These are phyloP conservation scores for Paratilapia polleni DNA, from an alignment of 2,113 vertebrate genomes.

Conservation along the genomic window DNA sequence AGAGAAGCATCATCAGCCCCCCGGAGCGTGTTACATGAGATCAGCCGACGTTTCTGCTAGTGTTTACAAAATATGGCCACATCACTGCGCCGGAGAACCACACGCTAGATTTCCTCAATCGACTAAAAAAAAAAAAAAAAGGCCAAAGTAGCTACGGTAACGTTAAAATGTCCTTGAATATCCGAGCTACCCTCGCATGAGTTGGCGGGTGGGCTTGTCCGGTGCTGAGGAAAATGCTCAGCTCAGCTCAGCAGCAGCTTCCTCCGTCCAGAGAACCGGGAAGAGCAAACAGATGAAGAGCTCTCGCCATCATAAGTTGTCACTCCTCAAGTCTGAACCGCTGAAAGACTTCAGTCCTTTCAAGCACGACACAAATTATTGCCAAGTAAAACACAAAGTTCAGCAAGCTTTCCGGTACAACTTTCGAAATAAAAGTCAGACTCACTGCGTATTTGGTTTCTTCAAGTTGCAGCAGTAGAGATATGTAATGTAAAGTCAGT, in stretches of 20 bases:
- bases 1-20: conserved; percentile 45
- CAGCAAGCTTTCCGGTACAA: neutral
- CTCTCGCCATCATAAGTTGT: conserved; percentile 63
- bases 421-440: conserved; percentile 49
- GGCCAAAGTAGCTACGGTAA: conserved; percentile 62
- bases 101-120: conserved; percentile 55
- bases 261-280: conserved; percentile 20
- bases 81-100: conserved; percentile 30
- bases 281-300: conserved; percentile 1
- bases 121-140: conserved; percentile 24
- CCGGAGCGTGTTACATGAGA: neutral
- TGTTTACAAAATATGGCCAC: conserved; percentile 62
- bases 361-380: conserved; percentile 38
- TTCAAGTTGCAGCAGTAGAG: neutral
- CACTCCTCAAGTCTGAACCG: conserved; percentile 56
- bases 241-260: conserved; percentile 11
- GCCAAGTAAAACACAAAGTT: neutral
- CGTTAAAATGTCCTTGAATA: conserved; percentile 74
- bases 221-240: neutral
- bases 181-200: conserved; percentile 18
- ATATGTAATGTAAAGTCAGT: neutral
- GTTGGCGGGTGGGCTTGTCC: conserved; percentile 12
- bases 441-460: neutral
- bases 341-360: conserved; percentile 61
- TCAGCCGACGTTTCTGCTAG: conserved; percentile 4